These are phyloP conservation scores for Patella caerulea DNA, from an alignment of 2,888 invertebrate species.

Conservation along the genomic window DNA sequence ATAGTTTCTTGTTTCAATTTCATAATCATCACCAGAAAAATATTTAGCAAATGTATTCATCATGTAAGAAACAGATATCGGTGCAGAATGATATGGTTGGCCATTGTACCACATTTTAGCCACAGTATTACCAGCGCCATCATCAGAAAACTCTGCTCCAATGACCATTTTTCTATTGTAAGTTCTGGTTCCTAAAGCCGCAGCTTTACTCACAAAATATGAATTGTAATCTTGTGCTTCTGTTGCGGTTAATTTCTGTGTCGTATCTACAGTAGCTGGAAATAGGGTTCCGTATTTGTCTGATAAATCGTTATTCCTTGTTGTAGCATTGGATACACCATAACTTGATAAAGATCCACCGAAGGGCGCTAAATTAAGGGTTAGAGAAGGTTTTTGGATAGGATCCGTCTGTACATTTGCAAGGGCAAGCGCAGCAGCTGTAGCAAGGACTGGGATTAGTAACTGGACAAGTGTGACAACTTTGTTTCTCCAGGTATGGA, in stretches of 20 bases:
- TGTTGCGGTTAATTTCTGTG: not conserved
- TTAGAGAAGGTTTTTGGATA: conserved; percentile 75
- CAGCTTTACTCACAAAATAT: conserved; percentile 44
- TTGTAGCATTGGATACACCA: not conserved
- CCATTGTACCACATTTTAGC: conserved; percentile 81
- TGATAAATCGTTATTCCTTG: not conserved
- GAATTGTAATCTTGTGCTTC: conserved; percentile 1
- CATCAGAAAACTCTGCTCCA: conserved; percentile 48
- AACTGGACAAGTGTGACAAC: conserved; percentile 74
- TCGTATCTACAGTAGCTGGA: not conserved
- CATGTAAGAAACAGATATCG: conserved; percentile 76
- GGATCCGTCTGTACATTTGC: conserved; percentile 71
- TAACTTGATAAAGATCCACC: conserved; percentile 17
- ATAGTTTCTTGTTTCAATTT: conserved; percentile 43
- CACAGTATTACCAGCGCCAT: conserved; percentile 18
- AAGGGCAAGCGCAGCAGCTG: conserved; percentile 78
- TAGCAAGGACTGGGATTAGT: conserved; percentile 80
- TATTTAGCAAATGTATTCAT: conserved; percentile 41
- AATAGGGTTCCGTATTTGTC: conserved; percentile 12
- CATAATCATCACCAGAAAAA: conserved; percentile 24
- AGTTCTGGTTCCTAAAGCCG: conserved; percentile 58
- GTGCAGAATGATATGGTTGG: conserved; percentile 83
- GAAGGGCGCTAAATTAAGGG: conserved; percentile 74
- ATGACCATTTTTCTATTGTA: conserved; percentile 69
- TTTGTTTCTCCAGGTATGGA: conserved; percentile 79